phyloP scores from a whole-genome alignment of 1,140 invertebrate species.

The Drosophila saltans region DNA sequence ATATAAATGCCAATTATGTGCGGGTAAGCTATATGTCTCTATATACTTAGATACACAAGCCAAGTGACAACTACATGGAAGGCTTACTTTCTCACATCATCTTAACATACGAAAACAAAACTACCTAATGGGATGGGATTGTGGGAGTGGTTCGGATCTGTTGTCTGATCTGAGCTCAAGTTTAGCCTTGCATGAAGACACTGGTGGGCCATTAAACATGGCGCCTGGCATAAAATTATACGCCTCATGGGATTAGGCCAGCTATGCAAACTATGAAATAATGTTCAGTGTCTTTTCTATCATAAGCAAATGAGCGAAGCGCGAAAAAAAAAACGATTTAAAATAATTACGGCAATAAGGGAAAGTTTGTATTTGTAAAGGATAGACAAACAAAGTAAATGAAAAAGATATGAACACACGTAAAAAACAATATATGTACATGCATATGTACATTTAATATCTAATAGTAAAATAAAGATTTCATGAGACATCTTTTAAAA shows the following conservation, averaged over 20 bases:
- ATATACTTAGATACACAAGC: not conserved
- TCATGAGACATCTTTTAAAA: no score
- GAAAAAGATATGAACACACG: not conserved
- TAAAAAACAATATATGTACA: not conserved
- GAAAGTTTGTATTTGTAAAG: slow-evolving; percentile 45
- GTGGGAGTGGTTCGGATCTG: not conserved
- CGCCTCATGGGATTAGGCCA: slow-evolving; percentile 41
- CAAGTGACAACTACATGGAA: slow-evolving; percentile 54
- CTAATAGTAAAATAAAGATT: no score
- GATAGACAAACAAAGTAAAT: not conserved
- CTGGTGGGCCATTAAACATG: slow-evolving; percentile 50
- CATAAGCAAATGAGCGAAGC: slow-evolving; percentile 33
- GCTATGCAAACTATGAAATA: slow-evolving; percentile 43
- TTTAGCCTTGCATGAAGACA: slow-evolving; percentile 48
- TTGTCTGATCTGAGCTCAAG: not conserved
- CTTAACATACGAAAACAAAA: not conserved
- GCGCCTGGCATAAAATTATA: slow-evolving; percentile 51
- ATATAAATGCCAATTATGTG: slow-evolving; percentile 96
- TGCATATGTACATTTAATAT: no score
- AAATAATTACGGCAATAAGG: slow-evolving; percentile 37
- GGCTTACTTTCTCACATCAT: slow-evolving; percentile 25
- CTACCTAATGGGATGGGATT: no score
- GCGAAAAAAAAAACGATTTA: slow-evolving; percentile 17
- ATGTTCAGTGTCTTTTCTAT: slow-evolving; percentile 28
- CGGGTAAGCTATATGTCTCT: slow-evolving; percentile 85